Base-by-base conservation (phyloP, 2,888 invertebrate genomes). In the Litoditis marina region DNA sequence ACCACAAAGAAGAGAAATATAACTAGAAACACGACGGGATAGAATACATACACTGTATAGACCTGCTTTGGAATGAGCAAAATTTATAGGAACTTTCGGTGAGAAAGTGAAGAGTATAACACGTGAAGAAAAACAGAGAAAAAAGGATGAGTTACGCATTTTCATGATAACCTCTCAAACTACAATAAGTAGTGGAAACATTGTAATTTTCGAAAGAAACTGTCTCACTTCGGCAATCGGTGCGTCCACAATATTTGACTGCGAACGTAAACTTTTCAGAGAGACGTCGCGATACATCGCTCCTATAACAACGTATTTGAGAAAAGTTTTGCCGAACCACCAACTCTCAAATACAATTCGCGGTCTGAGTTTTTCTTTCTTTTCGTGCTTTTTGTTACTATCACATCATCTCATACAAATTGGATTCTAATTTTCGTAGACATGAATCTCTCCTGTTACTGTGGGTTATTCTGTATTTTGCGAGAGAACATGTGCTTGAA, bases 181-280 rank as follows among this genome's bases (percentile, higher is more conserved):
- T n/a, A n/a, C n/a, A n/a, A n/a, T n/a, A n/a, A n/a, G n/a, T n/a
- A n/a, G n/a, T n/a, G n/a, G n/a, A n/a, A n/a, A n/a, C n/a, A n/a
- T n/a, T n/a, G n/a, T n/a, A n/a, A n/a, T n/a, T n/a, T 36, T 36
- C 39, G n/a, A 36, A 19, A 3, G 27, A 49, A 22, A 27, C 19
- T 19, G 4, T 11, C 28, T 49, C 34, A 77, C 77, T 67, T 81
- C 81, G 7, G 79, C 76, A 52, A 81, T 81, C 13, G 81, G 81
- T 1, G 79, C 80, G 27, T 80, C 80, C 46, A 77, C 74, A 13
- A 77, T 71, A 36, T 75, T 80, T 53, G 69, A 64, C 57, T 77
- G 75, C 11, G 74, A 76, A 51, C 73, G 72, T 39, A 77, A 68
- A 50, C 74, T 72, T 62, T 77, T 77, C 36, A 78, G 64, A 0